These are phyloP conservation scores for Cuniculus paca DNA, from an alignment of 2,797 vertebrate species.

Conservation along the genomic window DNA sequence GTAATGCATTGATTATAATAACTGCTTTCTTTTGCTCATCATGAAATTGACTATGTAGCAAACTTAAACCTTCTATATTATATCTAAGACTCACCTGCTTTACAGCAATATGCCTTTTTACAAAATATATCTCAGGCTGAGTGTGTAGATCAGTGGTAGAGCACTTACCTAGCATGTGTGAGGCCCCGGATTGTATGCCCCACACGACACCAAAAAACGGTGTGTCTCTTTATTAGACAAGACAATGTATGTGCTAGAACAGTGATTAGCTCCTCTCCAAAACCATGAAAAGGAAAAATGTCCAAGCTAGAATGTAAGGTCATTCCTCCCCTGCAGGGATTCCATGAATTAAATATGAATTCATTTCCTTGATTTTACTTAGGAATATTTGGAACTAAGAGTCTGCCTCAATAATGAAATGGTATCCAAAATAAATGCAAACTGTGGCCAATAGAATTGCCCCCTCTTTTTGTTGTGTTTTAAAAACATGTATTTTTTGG, in stretches of 20 bases:
- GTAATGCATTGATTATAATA: not conserved
- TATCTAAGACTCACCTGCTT: not conserved
- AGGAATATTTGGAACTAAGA: slow-evolving; percentile 16
- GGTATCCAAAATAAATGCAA: not conserved
- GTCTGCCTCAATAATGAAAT: not conserved
- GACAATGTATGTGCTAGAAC: not conserved
- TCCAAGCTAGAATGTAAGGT: not conserved
- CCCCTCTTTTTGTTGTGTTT: not conserved
- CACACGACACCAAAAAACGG: not conserved
- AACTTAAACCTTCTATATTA: not conserved
- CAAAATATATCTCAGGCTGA: not conserved
- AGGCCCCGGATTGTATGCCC: not conserved
- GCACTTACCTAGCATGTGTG: not conserved
- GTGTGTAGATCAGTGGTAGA: not conserved
- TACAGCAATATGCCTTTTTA: not conserved
- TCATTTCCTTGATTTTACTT: slow-evolving; percentile 24
- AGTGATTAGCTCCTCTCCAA: not conserved
- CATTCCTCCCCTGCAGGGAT: not conserved
- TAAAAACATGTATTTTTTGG: slow-evolving; percentile 9
- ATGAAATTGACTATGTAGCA: slow-evolving; percentile 40
- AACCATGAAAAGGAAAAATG: not conserved
- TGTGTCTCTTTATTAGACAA: not conserved
- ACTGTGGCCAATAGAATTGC: not conserved
- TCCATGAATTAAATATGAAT: not conserved
- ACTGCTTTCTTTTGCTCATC: not conserved